Conservation (phyloP, 2,888 invertebrate species). For the Crematogaster levior region DNA sequence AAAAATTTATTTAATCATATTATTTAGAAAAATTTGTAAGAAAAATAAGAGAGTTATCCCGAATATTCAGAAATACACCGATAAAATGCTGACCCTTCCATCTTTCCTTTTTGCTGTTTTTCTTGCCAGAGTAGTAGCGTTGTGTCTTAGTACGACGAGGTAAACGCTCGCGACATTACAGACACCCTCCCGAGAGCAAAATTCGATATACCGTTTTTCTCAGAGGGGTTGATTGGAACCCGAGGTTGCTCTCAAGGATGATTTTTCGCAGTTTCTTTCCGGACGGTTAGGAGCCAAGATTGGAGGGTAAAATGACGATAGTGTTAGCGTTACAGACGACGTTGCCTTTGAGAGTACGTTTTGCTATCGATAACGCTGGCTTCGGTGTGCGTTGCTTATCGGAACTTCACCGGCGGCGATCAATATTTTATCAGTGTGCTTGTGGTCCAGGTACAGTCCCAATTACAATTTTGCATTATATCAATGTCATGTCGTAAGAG, state of each 20-base stretch:
- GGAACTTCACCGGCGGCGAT: constrained; percentile 19
- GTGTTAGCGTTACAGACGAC: not conserved
- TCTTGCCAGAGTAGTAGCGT: not conserved
- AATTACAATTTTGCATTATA: constrained; percentile 37
- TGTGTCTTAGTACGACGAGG: not conserved
- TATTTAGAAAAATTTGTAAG: no score
- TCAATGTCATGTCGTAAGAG: constrained; percentile 16
- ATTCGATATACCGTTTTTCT: constrained; percentile 29
- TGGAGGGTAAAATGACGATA: constrained; percentile 17
- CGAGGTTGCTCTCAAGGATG: not conserved
- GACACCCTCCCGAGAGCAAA: constrained; percentile 7
- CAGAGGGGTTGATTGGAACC: not conserved
- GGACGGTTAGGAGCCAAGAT: not conserved
- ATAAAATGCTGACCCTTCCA: not conserved
- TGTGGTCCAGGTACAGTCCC: constrained; percentile 20
- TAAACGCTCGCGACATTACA: constrained; percentile 36
- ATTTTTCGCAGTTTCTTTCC: constrained; percentile 39
- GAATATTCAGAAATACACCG: no score
- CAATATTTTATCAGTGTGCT: constrained; percentile 47
- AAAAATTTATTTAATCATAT: not conserved
- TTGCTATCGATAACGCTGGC: constrained; percentile 16
- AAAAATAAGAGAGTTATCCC: no score
- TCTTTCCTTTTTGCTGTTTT: not conserved
- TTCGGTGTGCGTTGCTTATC: constrained; percentile 50
- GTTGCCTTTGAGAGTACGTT: constrained; percentile 33